These are phyloP conservation scores for Euplexia lucipara DNA, from an alignment of 2,888 invertebrate genomes.

Conservation along the genomic window DNA sequence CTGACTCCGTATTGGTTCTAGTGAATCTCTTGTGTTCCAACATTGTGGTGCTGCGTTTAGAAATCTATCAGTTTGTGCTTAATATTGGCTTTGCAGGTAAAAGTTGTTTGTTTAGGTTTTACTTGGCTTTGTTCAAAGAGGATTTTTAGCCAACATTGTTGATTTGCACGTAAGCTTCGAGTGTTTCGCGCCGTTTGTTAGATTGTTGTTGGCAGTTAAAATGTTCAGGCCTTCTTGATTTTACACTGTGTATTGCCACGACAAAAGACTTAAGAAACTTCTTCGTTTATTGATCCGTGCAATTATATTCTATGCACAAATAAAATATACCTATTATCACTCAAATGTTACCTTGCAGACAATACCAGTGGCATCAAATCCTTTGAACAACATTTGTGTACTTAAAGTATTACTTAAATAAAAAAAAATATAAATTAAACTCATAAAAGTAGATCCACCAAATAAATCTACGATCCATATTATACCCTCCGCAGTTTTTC, in stretches of 20 bases:
- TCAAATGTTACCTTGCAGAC: too few species aligned
- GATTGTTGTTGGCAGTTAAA: constrained; percentile 14
- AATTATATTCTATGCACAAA: too few species aligned
- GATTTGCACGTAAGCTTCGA: constrained; percentile 36
- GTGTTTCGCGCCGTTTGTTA: constrained; percentile 21
- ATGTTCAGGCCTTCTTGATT: background rate
- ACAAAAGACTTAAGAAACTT: background rate
- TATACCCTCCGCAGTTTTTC: constrained; percentile 15
- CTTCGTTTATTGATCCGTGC: too few species aligned
- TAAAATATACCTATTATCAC: too few species aligned
- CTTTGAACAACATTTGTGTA: too few species aligned
- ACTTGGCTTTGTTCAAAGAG: constrained; percentile 45
- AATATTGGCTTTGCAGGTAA: constrained; percentile 63
- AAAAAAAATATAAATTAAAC: too few species aligned
- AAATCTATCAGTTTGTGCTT: constrained; percentile 72
- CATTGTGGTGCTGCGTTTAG: constrained; percentile 74
- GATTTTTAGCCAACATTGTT: constrained; percentile 43
- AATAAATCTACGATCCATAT: constrained; percentile 8
- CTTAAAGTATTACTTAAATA: too few species aligned
- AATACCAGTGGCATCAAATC: too few species aligned
- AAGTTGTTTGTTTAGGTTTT: constrained; percentile 60
- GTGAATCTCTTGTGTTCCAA: constrained; percentile 72
- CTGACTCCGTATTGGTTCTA: constrained; percentile 68
- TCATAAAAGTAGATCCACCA: background rate
- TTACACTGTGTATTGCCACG: background rate